phyloP scores from a whole-genome alignment of 2,888 invertebrate species.

The Ophioninae sp. region DNA sequence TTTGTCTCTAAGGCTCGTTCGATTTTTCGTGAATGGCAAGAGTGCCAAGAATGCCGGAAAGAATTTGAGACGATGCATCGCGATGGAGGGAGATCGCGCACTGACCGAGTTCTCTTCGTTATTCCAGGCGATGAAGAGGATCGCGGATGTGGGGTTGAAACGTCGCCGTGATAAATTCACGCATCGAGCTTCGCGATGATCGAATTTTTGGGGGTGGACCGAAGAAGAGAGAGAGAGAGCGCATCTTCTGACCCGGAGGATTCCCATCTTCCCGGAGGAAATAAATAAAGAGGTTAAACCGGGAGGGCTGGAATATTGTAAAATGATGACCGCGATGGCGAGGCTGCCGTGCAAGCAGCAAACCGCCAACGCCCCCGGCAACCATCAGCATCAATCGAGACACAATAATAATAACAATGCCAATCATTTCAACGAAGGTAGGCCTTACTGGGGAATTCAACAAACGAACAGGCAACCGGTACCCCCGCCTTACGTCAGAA shows the following conservation, averaged over 20 bases:
- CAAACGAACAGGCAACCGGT: constrained; percentile 69
- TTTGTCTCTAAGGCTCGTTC: background rate
- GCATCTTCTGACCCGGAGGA: constrained; percentile 4
- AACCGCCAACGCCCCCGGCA: constrained; percentile 74
- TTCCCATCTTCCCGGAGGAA: background rate
- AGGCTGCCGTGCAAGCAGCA: constrained; percentile 79
- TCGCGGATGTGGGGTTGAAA: constrained; percentile 75
- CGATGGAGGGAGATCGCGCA: background rate
- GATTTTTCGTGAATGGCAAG: background rate
- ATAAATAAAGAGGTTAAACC: background rate
- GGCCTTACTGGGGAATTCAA: constrained; percentile 79
- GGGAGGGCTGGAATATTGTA: constrained; percentile 51
- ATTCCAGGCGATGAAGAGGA: constrained; percentile 69
- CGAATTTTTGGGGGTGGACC: constrained; percentile 1
- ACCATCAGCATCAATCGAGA: constrained; percentile 66
- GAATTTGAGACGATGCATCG: background rate
- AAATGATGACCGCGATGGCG: constrained; percentile 80
- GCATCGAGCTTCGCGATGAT: constrained; percentile 57
- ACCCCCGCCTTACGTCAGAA: constrained; percentile 75
- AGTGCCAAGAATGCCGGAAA: background rate
- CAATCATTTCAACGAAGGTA: constrained; percentile 64
- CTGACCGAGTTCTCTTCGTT: constrained; percentile 17
- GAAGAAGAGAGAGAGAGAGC: constrained; percentile 9
- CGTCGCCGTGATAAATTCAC: constrained; percentile 74
- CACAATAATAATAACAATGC: constrained; percentile 73